phyloP scores from a whole-genome alignment of 2,888 invertebrate species.

The Rhamnusium bicolor region DNA sequence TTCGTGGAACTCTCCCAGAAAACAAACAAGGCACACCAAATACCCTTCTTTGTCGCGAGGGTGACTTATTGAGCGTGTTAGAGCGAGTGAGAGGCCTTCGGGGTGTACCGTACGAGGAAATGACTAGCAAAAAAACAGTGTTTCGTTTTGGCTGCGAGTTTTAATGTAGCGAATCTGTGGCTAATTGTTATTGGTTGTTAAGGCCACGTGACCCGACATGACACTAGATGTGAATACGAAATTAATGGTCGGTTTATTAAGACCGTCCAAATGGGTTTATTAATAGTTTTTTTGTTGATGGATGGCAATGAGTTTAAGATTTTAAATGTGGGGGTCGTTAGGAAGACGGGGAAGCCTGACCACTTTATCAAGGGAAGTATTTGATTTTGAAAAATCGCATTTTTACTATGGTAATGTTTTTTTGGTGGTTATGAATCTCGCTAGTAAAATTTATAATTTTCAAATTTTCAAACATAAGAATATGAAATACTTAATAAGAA shows the following conservation, averaged over 20 bases:
- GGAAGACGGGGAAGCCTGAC: too few species aligned
- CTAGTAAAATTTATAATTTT: too few species aligned
- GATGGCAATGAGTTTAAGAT: not conserved
- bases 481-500: too few species aligned
- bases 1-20: constrained; percentile 62
- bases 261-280: constrained; percentile 21
- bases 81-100: not conserved
- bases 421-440: too few species aligned
- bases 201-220: constrained; percentile 67
- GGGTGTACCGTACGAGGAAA: constrained; percentile 47
- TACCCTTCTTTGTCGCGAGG: constrained; percentile 3
- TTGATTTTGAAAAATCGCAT: too few species aligned
- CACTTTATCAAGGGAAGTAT: too few species aligned
- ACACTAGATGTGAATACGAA: constrained; percentile 60
- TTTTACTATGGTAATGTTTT: too few species aligned
- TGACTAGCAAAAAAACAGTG: constrained; percentile 63
- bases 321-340: not conserved
- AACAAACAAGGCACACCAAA: constrained; percentile 41
- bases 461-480: too few species aligned
- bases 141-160: constrained; percentile 66
- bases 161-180: constrained; percentile 70
- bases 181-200: constrained; percentile 71
- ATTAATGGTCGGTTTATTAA: constrained; percentile 56
- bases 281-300: constrained; percentile 11
- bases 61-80: not conserved